Conservation (phyloP, 2,113 vertebrate species). For the Alligator mississippiensis region DNA sequence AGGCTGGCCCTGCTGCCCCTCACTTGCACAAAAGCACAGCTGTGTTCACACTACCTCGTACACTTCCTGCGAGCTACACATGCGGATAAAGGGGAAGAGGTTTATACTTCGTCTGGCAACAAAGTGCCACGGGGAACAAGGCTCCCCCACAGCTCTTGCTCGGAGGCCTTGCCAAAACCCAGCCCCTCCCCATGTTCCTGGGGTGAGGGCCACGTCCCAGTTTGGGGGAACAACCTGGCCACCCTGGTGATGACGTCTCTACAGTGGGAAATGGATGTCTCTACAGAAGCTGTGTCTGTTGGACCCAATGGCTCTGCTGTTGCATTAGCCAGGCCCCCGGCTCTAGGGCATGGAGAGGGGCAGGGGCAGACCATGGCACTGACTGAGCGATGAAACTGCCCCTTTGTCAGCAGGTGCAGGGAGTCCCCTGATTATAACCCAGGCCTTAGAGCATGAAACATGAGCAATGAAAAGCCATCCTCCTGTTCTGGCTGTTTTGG, state of each 20-base stretch:
- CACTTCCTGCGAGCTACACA: constrained; percentile 8
- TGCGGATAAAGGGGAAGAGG: background rate
- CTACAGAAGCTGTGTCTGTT: background rate
- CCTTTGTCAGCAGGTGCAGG: background rate
- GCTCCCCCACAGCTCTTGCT: background rate
- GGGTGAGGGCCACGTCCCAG: background rate
- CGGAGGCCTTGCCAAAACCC: background rate
- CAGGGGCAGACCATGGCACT: background rate
- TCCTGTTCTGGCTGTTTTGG: background rate
- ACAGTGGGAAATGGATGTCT: background rate
- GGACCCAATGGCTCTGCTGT: background rate
- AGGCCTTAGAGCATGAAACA: background rate
- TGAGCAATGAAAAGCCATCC: background rate
- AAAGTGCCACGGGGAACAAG: background rate
- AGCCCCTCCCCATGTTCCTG: background rate
- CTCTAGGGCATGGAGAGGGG: background rate
- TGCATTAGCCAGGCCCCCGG: background rate
- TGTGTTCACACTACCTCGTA: constrained; percentile 12
- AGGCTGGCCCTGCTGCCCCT: background rate
- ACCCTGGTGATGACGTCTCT: background rate
- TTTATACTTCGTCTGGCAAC: background rate
- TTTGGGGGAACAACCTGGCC: background rate
- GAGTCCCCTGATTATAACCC: background rate
- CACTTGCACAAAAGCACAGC: constrained; percentile 11
- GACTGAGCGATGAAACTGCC: background rate